Evolutionary conservation across 2,888 invertebrate genomes (phyloP).

Genomic region (Altica lythri): DNA sequence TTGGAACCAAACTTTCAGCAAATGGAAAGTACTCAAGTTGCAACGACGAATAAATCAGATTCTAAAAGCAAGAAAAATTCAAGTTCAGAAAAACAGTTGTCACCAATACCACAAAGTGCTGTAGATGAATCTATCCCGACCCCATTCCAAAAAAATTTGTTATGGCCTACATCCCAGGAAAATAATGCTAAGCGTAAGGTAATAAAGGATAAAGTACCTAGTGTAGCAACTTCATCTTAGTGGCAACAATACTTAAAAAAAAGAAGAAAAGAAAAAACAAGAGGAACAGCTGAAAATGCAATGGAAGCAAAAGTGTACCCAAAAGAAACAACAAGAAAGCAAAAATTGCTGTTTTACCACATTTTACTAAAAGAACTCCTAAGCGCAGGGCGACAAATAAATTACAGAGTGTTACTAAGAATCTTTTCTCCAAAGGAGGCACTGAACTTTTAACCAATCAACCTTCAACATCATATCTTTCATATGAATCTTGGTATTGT

Average conservation of each 20-base stretch:
- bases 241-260: too few species aligned
- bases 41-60: too few species aligned
- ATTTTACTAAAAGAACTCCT: not conserved
- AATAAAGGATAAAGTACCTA: too few species aligned
- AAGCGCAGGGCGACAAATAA: too few species aligned
- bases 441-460: too few species aligned
- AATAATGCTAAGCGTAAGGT: too few species aligned
- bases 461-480: not conserved
- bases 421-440: not conserved
- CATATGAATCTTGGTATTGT: slow-evolving; percentile 1
- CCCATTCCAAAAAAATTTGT: not conserved
- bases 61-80: too few species aligned
- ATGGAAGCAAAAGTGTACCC: not conserved
- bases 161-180: not conserved
- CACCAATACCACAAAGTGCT: not conserved
- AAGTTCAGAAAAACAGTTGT: too few species aligned
- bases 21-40: too few species aligned
- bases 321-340: not conserved
- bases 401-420: not conserved
- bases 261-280: not conserved
- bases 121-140: too few species aligned
- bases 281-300: not conserved
- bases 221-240: too few species aligned
- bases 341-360: not conserved
- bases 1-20: too few species aligned